Evolutionary conservation across 1,140 invertebrate species (phyloP).

Genomic region (Leptinotarsa undecemlineata): DNA sequence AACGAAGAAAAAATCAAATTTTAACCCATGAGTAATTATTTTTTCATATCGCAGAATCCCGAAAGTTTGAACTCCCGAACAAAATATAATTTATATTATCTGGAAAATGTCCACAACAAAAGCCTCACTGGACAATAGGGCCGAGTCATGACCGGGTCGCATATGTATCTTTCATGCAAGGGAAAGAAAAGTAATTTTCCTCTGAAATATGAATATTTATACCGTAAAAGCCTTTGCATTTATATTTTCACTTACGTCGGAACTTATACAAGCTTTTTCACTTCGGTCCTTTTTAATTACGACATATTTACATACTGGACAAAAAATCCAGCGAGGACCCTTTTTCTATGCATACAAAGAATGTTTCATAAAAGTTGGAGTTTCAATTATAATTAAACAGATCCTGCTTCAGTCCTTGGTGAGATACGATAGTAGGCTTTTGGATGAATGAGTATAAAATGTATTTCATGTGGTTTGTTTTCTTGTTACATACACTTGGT

Average conservation of each 20-base stretch:
- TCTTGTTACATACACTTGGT: too few relatives aligned
- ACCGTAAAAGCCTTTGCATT: constrained; percentile 30
- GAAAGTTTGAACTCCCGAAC: neutral
- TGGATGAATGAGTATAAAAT: neutral
- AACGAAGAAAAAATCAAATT: neutral
- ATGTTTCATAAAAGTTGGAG: constrained; percentile 25
- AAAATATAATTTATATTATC: neutral
- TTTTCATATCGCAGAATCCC: neutral
- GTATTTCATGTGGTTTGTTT: neutral
- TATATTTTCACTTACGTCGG: constrained; percentile 41
- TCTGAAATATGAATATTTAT: constrained; percentile 40
- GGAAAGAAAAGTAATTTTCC: constrained; percentile 28
- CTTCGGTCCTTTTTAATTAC: constrained; percentile 42
- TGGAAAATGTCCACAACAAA: constrained; percentile 14
- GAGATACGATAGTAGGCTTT: neutral
- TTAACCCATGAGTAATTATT: neutral
- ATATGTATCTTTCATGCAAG: constrained; percentile 17
- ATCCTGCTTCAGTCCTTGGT: constrained; percentile 14
- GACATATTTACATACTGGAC: constrained; percentile 34
- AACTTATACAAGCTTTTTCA: constrained; percentile 44
- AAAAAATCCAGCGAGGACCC: constrained; percentile 30
- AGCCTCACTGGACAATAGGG: constrained; percentile 10
- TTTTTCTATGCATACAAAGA: constrained; percentile 18
- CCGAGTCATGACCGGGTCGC: constrained; percentile 11
- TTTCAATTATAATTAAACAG: constrained; percentile 25